Conservation (phyloP, 2,113 vertebrate species). For the Heptranchias perlo region DNA sequence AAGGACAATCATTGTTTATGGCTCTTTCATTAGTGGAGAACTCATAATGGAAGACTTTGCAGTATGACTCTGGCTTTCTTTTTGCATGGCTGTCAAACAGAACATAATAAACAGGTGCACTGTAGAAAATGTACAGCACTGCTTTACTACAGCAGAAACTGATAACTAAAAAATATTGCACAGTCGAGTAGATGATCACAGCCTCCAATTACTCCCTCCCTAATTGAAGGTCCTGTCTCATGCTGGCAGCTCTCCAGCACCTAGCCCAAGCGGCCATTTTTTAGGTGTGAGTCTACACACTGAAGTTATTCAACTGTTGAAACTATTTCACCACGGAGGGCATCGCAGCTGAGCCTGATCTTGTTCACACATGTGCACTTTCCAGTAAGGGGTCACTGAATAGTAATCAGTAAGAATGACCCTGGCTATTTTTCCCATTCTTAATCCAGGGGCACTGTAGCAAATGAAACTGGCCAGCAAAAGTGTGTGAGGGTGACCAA, state of each 20-base stretch:
- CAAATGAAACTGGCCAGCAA: background rate
- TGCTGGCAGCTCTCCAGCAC: background rate
- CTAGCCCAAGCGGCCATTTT: background rate
- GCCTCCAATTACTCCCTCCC: background rate
- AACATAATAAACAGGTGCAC: background rate
- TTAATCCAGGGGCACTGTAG: background rate
- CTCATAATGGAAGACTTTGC: background rate
- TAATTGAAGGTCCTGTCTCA: background rate
- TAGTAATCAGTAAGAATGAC: background rate
- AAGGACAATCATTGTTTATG: background rate
- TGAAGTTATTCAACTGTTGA: background rate
- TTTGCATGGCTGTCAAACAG: background rate
- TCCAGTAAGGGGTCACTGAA: background rate
- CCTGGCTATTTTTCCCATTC: background rate
- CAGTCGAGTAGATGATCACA: too few species aligned
- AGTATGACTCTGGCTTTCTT: background rate
- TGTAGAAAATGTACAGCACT: background rate
- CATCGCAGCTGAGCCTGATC: background rate
- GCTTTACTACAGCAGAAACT: background rate
- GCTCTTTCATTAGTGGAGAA: background rate
- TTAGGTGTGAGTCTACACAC: background rate
- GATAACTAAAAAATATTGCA: too few species aligned
- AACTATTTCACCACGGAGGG: too few species aligned
- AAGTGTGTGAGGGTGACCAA: background rate
- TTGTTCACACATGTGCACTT: background rate